A percentile compares a stretch with the other conserved stretches of the same genome.
phyloP scores from a whole-genome alignment of 2,888 invertebrate genomes.

The Spisula solida region DNA sequence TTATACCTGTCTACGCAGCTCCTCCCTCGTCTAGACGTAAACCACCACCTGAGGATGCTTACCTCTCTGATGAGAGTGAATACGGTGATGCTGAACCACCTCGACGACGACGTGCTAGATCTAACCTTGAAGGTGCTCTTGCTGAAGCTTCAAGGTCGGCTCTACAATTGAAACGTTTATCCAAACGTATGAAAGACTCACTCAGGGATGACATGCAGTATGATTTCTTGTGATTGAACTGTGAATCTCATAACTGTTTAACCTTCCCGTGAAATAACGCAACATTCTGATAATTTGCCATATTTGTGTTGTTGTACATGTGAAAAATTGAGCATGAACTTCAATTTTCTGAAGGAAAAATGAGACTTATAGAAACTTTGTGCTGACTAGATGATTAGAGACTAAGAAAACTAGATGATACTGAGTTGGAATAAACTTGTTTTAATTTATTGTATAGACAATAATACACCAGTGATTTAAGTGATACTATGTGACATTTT shows the following conservation, averaged over 20 bases:
- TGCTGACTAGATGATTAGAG: neutral
- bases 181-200: conserved; percentile 82
- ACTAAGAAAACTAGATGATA: no score
- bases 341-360: neutral
- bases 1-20: conserved; percentile 74
- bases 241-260: conserved; percentile 5
- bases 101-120: conserved; percentile 64
- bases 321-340: conserved; percentile 24
- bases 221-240: conserved; percentile 64
- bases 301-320: conserved; percentile 44
- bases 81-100: conserved; percentile 73
- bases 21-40: conserved; percentile 75
- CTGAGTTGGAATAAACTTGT: neutral
- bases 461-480: conserved; percentile 7
- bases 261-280: conserved; percentile 37
- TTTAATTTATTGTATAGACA: neutral
- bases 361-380: neutral
- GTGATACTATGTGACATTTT: conserved; percentile 34
- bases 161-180: conserved; percentile 81
- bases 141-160: conserved; percentile 79
- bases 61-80: conserved; percentile 78
- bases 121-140: conserved; percentile 77
- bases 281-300: conserved; percentile 59
- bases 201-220: conserved; percentile 80
- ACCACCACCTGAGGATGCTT: conserved; percentile 76